Percentiles rank a stretch among this genome's conserved stretches.
Conservation (phyloP, 2,797 vertebrate species). For the Semotilus atromaculatus region DNA sequence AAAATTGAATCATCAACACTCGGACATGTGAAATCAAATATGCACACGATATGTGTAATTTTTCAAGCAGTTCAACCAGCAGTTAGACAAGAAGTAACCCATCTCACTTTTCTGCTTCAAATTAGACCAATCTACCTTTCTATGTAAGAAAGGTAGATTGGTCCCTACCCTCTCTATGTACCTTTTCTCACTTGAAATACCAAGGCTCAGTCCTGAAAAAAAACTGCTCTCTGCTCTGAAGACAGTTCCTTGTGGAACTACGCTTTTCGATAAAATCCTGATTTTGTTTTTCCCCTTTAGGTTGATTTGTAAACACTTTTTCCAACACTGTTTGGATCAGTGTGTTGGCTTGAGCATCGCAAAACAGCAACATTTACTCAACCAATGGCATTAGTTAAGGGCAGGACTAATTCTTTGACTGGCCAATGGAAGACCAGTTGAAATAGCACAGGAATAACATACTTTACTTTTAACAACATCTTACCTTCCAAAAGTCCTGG, state of each 20-base stretch:
- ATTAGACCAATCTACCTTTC: neutral
- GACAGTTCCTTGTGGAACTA: neutral
- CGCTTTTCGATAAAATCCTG: neutral
- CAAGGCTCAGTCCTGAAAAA: neutral
- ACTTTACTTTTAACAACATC: neutral
- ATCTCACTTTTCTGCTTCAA: too few species aligned
- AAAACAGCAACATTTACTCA: neutral
- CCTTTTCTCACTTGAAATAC: neutral
- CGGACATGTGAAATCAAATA: neutral
- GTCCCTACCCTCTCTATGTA: too few species aligned
- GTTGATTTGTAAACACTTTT: neutral
- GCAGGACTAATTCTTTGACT: neutral
- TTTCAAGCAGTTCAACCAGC: too few species aligned
- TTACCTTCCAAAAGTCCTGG: slow-evolving; percentile 80
- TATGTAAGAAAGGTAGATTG: too few species aligned
- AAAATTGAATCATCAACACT: slow-evolving; percentile 41
- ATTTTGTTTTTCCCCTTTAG: neutral
- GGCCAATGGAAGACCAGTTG: neutral
- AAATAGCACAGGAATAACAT: neutral
- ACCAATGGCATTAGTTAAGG: neutral
- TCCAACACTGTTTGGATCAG: neutral
- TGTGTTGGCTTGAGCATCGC: neutral
- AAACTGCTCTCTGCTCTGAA: neutral
- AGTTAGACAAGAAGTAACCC: too few species aligned
- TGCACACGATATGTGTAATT: too few species aligned